Conservation (phyloP, 2,888 invertebrate genomes). For the Pinctada fucata region DNA sequence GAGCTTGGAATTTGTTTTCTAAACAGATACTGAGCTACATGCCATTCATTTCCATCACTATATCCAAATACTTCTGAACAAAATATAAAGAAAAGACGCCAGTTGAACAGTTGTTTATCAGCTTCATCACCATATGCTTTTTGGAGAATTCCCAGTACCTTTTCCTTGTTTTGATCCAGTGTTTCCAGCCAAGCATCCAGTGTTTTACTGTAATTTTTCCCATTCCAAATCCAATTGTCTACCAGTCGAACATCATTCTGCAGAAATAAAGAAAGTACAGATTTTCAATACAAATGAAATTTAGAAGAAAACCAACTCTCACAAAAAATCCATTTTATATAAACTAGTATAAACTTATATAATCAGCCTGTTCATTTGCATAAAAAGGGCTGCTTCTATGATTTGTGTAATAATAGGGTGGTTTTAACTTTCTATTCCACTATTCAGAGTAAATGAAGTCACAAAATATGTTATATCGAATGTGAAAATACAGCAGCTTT, state of each 20-base stretch:
- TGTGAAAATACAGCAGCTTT: too few relatives aligned
- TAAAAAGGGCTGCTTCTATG: too few relatives aligned
- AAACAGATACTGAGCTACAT: conserved; percentile 66
- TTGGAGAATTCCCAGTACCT: conserved; percentile 56
- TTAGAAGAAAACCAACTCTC: too few relatives aligned
- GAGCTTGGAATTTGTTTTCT: conserved; percentile 57
- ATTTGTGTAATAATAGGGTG: too few relatives aligned
- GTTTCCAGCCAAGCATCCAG: conserved; percentile 66
- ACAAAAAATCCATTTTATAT: too few relatives aligned
- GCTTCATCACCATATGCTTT: conserved; percentile 61
- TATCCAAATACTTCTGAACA: conserved; percentile 71
- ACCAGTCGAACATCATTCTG: conserved; percentile 64
- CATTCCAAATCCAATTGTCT: conserved; percentile 68
- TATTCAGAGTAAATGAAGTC: too few relatives aligned
- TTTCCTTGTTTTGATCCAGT: conserved; percentile 60
- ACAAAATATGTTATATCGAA: too few relatives aligned
- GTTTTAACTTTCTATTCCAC: too few relatives aligned
- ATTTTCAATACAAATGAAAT: too few relatives aligned
- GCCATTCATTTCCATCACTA: conserved; percentile 71
- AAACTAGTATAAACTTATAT: too few relatives aligned
- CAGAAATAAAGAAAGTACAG: conserved; percentile 22
- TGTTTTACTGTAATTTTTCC: conserved; percentile 63
- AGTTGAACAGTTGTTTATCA: conserved; percentile 67
- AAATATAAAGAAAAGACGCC: conserved; percentile 71
- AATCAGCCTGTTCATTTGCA: too few relatives aligned